Evolutionary conservation across 2,797 vertebrate genomes (phyloP).

Genomic region (Dallia pectoralis): DNA sequence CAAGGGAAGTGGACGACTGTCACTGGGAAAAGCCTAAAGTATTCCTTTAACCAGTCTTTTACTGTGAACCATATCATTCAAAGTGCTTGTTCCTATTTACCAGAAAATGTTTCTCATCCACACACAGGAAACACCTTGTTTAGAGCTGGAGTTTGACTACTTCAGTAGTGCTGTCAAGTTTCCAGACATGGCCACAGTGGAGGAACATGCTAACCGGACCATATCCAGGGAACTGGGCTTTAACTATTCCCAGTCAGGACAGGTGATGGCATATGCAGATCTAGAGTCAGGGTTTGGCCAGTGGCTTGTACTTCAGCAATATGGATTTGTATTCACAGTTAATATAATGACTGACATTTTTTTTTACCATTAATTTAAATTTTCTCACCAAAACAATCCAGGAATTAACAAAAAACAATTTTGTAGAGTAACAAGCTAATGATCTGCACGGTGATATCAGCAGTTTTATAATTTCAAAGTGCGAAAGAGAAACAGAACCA

Average conservation of each 20-base stretch:
- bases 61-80: neutral
- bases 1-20: no score
- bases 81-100: no score
- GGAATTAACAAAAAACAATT: no score
- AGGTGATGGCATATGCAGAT: constrained; percentile 69
- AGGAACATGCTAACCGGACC: constrained; percentile 93
- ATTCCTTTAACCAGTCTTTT: neutral
- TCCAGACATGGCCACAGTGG: constrained; percentile 90
- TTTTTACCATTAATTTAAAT: no score
- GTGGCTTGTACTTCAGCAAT: no score
- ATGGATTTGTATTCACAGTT: no score
- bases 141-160: constrained; percentile 97
- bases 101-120: neutral
- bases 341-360: no score
- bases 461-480: neutral
- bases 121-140: constrained; percentile 90
- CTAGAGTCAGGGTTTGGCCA: neutral
- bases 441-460: no score
- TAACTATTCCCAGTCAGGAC: constrained; percentile 89
- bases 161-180: constrained; percentile 95
- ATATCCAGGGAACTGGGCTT: constrained; percentile 93
- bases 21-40: no score
- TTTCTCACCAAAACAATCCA: no score
- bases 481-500: no score
- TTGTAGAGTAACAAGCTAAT: neutral